Conservation (phyloP, 2,113 vertebrate genomes). For the Marmota flaviventris region DNA sequence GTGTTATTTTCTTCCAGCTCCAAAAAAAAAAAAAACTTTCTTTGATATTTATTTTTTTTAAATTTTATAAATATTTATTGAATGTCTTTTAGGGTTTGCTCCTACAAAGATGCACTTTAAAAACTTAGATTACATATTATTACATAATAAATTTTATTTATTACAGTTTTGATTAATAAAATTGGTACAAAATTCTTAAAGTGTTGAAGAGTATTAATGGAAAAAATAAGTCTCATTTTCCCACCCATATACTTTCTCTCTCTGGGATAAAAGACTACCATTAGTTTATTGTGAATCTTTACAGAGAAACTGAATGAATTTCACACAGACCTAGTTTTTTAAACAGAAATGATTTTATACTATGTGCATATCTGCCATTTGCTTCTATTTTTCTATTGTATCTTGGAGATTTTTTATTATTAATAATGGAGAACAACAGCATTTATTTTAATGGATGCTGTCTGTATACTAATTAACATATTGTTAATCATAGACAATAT, state of each 20-base stretch:
- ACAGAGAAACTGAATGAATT: not conserved
- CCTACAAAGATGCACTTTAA: not conserved
- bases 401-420: not conserved
- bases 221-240: not conserved
- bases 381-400: conserved; percentile 3
- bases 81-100: not conserved
- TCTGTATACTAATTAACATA: not conserved
- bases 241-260: not conserved
- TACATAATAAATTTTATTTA: not conserved
- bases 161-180: not conserved
- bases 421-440: not conserved
- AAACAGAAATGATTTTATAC: not conserved
- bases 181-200: conserved; percentile 17
- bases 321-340: not conserved
- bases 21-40: too few relatives aligned
- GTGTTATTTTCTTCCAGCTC: too few relatives aligned
- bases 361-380: not conserved
- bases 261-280: not conserved
- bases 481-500: not conserved
- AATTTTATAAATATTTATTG: not conserved
- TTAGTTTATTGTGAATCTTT: not conserved
- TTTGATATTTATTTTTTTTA: too few relatives aligned
- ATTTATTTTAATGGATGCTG: not conserved
- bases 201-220: not conserved
- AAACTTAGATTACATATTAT: not conserved